phyloP scores from a whole-genome alignment of 2,888 invertebrate genomes.

The Drosophila mimica region DNA sequence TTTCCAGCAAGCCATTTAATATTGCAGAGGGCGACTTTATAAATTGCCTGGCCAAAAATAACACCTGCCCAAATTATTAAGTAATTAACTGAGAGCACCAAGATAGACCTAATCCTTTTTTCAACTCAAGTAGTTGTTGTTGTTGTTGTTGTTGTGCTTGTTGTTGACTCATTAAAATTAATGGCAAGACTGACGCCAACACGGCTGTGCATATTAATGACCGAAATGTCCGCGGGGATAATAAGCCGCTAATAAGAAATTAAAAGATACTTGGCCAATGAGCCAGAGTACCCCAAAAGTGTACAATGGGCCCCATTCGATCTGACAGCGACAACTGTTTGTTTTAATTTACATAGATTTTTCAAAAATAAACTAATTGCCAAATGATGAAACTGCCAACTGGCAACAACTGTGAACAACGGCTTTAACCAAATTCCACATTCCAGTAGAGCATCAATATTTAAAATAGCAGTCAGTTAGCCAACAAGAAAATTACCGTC shows the following conservation, averaged over 20 bases:
- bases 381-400: constrained; percentile 64
- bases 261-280: constrained; percentile 73
- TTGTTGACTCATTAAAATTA: constrained; percentile 76
- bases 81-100: constrained; percentile 69
- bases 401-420: not conserved
- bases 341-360: constrained; percentile 67
- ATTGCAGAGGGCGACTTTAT: constrained; percentile 41
- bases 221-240: constrained; percentile 73
- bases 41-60: constrained; percentile 67
- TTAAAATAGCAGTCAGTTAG: constrained; percentile 47
- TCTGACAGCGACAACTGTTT: constrained; percentile 66
- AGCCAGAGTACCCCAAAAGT: constrained; percentile 7
- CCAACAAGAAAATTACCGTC: constrained; percentile 45
- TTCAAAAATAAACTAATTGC: constrained; percentile 78
- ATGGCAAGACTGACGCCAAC: constrained; percentile 61
- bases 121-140: not conserved
- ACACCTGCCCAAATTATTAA: constrained; percentile 80
- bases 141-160: constrained; percentile 15
- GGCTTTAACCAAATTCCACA: constrained; percentile 36
- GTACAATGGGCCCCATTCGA: constrained; percentile 16
- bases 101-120: constrained; percentile 62
- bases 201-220: constrained; percentile 74
- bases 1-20: constrained; percentile 36
- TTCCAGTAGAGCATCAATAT: constrained; percentile 53
- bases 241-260: constrained; percentile 80